These are phyloP conservation scores for Chaetodon trifasciatus DNA, from an alignment of 2,797 vertebrate species.

Conservation along the genomic window DNA sequence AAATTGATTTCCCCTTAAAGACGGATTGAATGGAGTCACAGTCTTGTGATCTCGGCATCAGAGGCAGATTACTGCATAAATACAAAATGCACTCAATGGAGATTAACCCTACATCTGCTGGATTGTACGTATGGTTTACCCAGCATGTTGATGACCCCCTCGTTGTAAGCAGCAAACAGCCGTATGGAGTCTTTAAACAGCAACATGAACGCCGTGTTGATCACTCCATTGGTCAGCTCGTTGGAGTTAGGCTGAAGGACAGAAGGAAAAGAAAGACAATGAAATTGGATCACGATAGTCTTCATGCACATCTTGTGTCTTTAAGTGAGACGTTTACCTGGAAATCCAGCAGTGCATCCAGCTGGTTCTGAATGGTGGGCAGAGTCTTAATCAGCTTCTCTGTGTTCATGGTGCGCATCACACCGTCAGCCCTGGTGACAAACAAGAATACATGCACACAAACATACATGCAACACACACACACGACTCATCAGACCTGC, in stretches of 20 bases:
- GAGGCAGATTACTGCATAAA: slow-evolving; percentile 24
- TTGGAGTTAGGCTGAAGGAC: slow-evolving; percentile 91
- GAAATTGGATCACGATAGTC: neutral
- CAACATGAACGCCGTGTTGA: slow-evolving; percentile 95
- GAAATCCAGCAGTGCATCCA: slow-evolving; percentile 96
- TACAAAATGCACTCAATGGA: neutral
- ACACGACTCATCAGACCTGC: slow-evolving; percentile 14
- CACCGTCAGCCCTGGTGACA: slow-evolving; percentile 88
- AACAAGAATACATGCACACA: slow-evolving; percentile 18
- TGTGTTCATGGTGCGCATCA: slow-evolving; percentile 96
- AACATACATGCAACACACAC: slow-evolving; percentile 32
- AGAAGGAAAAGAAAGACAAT: neutral
- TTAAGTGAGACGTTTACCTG: slow-evolving; percentile 83
- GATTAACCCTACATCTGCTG: slow-evolving; percentile 5
- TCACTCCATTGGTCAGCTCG: slow-evolving; percentile 95
- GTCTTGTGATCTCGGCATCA: slow-evolving; percentile 27
- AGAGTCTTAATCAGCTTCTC: slow-evolving; percentile 96
- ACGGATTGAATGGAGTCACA: slow-evolving; percentile 35
- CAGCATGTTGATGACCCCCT: slow-evolving; percentile 97
- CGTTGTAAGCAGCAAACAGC: slow-evolving; percentile 97
- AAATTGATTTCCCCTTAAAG: slow-evolving; percentile 51
- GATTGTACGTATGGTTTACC: slow-evolving; percentile 83
- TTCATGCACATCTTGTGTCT: neutral
- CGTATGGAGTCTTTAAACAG: slow-evolving; percentile 98
- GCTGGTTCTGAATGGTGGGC: slow-evolving; percentile 94